Evolutionary conservation across 2,113 vertebrate species (phyloP).

Genomic region (Amblyornis subalaris): DNA sequence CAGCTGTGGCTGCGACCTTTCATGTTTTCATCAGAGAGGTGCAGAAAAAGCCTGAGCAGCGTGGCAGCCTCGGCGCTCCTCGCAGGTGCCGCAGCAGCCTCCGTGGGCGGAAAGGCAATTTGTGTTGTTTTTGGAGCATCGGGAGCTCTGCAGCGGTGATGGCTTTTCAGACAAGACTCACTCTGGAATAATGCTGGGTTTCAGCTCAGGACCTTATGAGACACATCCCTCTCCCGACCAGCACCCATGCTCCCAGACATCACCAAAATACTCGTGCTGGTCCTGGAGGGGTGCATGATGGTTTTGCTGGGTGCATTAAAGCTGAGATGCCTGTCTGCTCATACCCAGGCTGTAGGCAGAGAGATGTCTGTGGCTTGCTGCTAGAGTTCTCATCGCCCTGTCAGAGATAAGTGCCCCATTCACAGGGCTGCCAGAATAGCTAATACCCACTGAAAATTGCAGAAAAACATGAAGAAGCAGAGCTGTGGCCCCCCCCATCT

Average conservation of each 20-base stretch:
- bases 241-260: background rate
- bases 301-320: background rate
- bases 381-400: background rate
- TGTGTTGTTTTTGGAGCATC: background rate
- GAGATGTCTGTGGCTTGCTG: background rate
- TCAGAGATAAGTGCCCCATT: background rate
- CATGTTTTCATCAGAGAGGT: background rate
- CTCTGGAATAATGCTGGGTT: background rate
- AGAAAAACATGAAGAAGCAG: background rate
- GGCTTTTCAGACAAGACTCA: background rate
- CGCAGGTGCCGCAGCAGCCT: background rate
- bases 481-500: background rate
- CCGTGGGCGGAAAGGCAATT: background rate
- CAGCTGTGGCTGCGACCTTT: background rate
- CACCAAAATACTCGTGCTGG: background rate
- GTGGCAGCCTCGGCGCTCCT: background rate
- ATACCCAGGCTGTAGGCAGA: background rate
- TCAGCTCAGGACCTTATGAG: background rate
- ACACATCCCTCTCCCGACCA: background rate
- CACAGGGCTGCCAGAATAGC: background rate
- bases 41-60: background rate
- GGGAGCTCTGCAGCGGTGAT: background rate
- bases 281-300: rapidly evolving
- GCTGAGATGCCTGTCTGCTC: background rate
- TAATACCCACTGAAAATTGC: background rate